Evolutionary conservation across 2,888 invertebrate genomes (phyloP).

Genomic region (Amblyteles armatorius): DNA sequence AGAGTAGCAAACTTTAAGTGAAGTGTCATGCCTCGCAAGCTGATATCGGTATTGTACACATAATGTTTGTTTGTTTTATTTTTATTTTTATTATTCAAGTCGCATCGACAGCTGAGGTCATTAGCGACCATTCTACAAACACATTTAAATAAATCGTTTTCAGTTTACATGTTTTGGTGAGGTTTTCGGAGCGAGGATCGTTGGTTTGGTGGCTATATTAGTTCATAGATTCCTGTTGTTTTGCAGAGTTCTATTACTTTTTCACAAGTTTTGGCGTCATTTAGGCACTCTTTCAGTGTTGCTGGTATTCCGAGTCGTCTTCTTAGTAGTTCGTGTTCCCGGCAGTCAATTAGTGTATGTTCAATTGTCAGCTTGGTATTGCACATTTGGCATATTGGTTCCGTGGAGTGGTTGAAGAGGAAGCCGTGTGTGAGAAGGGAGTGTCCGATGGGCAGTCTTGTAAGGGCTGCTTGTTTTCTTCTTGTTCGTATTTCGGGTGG

Average conservation of each 20-base stretch:
- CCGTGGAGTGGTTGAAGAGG: not conserved
- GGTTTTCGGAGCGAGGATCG: too few species aligned
- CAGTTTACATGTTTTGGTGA: not conserved
- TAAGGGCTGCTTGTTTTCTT: not conserved
- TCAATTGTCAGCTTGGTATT: not conserved
- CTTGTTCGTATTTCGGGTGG: slow-evolving; percentile 9
- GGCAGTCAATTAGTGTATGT: not conserved
- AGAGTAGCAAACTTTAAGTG: too few species aligned
- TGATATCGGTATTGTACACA: too few species aligned
- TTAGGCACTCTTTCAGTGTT: not conserved
- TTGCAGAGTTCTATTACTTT: slow-evolving; percentile 2
- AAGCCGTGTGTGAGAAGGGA: slow-evolving; percentile 23
- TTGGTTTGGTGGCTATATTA: not conserved
- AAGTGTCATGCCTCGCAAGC: too few species aligned
- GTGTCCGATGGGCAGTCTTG: slow-evolving; percentile 36
- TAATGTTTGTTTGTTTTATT: not conserved
- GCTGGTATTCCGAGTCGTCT: not conserved
- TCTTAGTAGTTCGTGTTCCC: not conserved
- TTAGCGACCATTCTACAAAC: slow-evolving; percentile 1
- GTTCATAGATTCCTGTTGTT: not conserved
- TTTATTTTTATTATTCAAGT: slow-evolving; percentile 4
- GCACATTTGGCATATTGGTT: not conserved
- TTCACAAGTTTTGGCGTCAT: not conserved
- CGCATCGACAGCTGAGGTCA: slow-evolving; percentile 22
- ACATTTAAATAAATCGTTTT: not conserved